phyloP scores from a whole-genome alignment of 1,140 invertebrate genomes.

The Bombus fervidus region DNA sequence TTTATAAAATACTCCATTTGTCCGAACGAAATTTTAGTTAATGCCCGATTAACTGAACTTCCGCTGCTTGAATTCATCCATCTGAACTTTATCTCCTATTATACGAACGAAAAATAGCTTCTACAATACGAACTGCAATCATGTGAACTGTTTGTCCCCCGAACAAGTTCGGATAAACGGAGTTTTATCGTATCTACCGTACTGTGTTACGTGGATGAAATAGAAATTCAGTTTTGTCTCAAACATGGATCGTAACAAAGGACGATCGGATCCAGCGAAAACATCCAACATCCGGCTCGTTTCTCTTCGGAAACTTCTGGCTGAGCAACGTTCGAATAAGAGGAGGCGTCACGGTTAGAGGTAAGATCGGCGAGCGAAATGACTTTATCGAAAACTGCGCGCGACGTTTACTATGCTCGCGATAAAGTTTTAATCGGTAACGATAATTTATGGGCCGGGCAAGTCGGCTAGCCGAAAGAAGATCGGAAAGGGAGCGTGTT shows the following conservation, averaged over 20 bases:
- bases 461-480: constrained; percentile 52
- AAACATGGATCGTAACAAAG: neutral
- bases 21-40: neutral
- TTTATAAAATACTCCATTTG: too few species aligned
- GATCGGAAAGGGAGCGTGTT: constrained; percentile 56
- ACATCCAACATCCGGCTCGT: neutral
- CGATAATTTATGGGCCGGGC: constrained; percentile 59
- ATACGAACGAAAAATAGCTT: too few species aligned
- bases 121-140: too few species aligned
- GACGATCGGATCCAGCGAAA: neutral
- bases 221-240: neutral
- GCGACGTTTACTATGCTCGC: constrained; percentile 62
- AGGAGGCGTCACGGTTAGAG: neutral
- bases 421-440: constrained; percentile 65
- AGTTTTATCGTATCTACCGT: neutral
- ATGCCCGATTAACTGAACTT: too few species aligned
- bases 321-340: neutral
- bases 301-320: neutral
- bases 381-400: constrained; percentile 55
- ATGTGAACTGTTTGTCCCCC: too few species aligned
- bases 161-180: too few species aligned
- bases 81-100: too few species aligned
- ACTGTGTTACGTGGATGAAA: neutral
- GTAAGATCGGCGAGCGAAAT: constrained; percentile 43
- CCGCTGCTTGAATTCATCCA: too few species aligned